phyloP scores from a whole-genome alignment of 2,113 vertebrate genomes.

The Furnarius figulus region DNA sequence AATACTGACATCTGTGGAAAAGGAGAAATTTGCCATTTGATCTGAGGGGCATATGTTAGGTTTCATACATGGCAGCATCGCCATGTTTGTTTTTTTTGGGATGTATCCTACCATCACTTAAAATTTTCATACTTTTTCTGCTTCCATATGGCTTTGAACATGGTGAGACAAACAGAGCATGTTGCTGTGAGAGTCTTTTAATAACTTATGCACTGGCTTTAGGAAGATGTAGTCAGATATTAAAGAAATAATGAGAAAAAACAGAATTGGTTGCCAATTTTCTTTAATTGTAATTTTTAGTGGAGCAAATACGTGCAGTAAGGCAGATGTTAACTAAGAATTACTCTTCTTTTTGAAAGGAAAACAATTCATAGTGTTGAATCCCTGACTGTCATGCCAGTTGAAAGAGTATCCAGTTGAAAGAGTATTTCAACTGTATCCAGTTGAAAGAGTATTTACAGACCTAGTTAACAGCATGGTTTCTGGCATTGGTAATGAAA shows the following conservation, averaged over 20 bases:
- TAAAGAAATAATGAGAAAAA: neutral
- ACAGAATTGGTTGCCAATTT: neutral
- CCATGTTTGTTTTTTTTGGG: neutral
- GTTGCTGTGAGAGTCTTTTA: neutral
- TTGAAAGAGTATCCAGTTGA: neutral
- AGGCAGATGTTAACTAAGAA: neutral
- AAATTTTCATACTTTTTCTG: neutral
- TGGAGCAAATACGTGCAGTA: neutral
- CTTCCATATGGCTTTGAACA: neutral
- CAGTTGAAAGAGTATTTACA: neutral
- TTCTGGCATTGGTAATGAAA: neutral
- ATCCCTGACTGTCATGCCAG: neutral
- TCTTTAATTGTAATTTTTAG: neutral
- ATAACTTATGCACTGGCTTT: neutral
- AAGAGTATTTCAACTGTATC: neutral
- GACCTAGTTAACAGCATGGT: neutral
- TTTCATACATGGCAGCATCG: neutral
- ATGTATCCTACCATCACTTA: neutral
- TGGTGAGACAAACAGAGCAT: neutral
- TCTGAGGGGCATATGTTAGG: neutral
- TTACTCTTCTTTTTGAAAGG: neutral
- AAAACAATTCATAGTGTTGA: neutral
- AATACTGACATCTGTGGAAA: neutral
- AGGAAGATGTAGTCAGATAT: neutral
- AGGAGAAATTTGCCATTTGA: neutral